These are phyloP conservation scores for Ips typographus DNA, from an alignment of 1,140 invertebrate genomes.

Conservation along the genomic window DNA sequence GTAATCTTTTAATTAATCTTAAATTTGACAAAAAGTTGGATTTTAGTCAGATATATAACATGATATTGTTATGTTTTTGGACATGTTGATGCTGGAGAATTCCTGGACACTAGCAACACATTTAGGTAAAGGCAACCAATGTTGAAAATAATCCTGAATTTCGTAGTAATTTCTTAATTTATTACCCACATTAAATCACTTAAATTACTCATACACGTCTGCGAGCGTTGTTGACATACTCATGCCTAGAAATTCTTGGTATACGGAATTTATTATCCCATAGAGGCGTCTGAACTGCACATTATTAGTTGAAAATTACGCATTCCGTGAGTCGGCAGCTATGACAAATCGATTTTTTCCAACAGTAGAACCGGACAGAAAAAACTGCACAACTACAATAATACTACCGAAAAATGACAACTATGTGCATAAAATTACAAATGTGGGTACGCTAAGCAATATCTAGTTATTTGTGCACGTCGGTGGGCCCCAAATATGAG, in stretches of 20 bases:
- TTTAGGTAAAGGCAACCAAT: no score
- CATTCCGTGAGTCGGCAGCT: neutral
- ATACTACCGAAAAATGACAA: neutral
- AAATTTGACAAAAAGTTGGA: no score
- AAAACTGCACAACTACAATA: neutral
- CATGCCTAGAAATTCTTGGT: constrained; percentile 22
- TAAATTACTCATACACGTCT: constrained; percentile 26
- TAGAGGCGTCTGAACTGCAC: constrained; percentile 10
- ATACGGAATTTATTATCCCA: constrained; percentile 15
- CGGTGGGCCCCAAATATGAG: constrained; percentile 1
- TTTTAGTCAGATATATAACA: no score
- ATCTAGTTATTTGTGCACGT: neutral
- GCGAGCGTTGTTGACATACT: constrained; percentile 25
- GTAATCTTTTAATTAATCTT: no score
- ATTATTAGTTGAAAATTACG: constrained; percentile 12
- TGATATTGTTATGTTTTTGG: no score
- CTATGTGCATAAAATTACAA: neutral
- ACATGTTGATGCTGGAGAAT: no score
- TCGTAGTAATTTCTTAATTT: constrained; percentile 28
- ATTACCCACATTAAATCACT: constrained; percentile 25
- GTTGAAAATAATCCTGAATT: neutral
- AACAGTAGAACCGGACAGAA: neutral
- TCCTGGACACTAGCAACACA: no score
- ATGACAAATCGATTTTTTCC: constrained; percentile 4
- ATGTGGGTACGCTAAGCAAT: neutral